These are phyloP conservation scores for Linyphia triangularis DNA, from an alignment of 2,888 invertebrate genomes.

Conservation along the genomic window DNA sequence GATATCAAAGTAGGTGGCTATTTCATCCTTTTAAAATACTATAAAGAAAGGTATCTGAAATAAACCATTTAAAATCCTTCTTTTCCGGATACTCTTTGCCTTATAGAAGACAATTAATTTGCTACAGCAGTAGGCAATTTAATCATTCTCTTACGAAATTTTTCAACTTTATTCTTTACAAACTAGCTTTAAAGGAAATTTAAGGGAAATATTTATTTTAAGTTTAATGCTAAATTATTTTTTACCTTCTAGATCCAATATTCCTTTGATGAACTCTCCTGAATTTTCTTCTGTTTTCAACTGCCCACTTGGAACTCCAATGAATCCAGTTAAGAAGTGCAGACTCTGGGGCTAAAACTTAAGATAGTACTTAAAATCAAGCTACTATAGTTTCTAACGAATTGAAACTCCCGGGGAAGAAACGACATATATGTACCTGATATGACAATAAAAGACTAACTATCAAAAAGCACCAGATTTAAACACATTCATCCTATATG, in stretches of 20 bases:
- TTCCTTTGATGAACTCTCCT: slow-evolving; percentile 74
- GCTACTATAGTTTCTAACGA: neutral
- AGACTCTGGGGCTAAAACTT: slow-evolving; percentile 73
- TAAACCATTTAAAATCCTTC: no score
- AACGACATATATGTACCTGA: slow-evolving; percentile 38
- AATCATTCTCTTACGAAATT: no score
- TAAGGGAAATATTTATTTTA: neutral
- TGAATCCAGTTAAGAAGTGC: slow-evolving; percentile 77
- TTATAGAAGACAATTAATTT: no score
- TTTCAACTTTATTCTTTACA: no score
- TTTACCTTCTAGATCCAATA: slow-evolving; percentile 66
- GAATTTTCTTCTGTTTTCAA: slow-evolving; percentile 76
- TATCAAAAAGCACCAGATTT: slow-evolving; percentile 27
- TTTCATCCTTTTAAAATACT: no score
- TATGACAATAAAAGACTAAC: neutral
- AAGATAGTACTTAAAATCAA: no score
- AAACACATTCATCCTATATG: slow-evolving; percentile 19
- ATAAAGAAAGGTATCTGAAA: no score
- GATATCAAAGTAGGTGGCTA: no score
- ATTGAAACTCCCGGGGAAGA: neutral
- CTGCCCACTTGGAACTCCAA: slow-evolving; percentile 75
- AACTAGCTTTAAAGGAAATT: no score
- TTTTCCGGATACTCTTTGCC: no score
- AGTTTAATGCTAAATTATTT: neutral
- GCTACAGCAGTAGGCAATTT: no score